Base-by-base conservation (phyloP, 92 coral and sea anemone genomes). In the Pocillopora meandrina region DNA sequence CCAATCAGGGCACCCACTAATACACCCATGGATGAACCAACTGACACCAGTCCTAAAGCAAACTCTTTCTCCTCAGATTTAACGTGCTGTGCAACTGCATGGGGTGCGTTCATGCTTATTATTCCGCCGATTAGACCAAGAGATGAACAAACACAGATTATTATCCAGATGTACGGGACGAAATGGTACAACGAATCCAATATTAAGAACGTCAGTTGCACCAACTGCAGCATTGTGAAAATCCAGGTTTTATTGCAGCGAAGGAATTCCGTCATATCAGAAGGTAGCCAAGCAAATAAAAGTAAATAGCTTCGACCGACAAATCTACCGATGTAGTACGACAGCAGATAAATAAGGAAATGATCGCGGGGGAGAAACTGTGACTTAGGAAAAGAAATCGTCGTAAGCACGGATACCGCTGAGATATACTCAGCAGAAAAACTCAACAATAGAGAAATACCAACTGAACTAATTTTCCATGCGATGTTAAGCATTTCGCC, bases 101-200 rank as follows among this genome's bases (percentile, higher is more conserved):
- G 95, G 71, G 98, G 93, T 70, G 98, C 92, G 85, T 92, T 93
- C 20, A 94, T 77, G 55, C 90, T 93, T 16, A 94, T 92, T 72
- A 94, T 87, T 0, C 98, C 98, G 3, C 95, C 84, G 56, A 81
- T 77, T 18, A 94, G 92, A 19, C 98, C 98, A 57, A 94, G 87
- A 9, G 95, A 90, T 1, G 95, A 89, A 65, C 98, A 94, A 10
- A 94, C 78, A 1, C 84, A 49, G 57, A 94, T 83, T 6, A 90
- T 79, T 31, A 94, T 65, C 93, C 95, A 90, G 64, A 94, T 85
- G 62, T 87, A 85, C 61, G 85, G 75, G 9, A 94, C 70, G 74
- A 92, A 94, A 77, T 94, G 98, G 77, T 94, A 94, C 91, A 93
- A 92, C 8, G 98, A 91, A 75, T 94, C 95, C 14, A 84, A 86